Conservation (phyloP, 1,140 invertebrate genomes). For the Araneus ventricosus region DNA sequence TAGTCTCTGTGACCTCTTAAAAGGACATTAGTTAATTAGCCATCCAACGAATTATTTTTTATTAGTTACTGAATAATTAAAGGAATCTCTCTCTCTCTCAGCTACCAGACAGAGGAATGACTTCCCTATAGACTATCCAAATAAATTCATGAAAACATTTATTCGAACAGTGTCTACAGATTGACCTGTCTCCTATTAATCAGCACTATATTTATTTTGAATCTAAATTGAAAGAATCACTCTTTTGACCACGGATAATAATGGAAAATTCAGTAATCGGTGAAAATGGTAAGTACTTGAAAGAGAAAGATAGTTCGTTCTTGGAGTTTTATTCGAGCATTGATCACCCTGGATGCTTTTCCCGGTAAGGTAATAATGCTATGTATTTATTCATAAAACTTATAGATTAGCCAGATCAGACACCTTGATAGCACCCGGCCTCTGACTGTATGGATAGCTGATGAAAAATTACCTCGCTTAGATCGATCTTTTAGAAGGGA, state of each 20-base stretch:
- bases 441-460: not conserved
- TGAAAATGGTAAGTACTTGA: not conserved
- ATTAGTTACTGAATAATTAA: not conserved
- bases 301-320: not conserved
- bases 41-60: not conserved
- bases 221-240: not conserved
- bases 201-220: not conserved
- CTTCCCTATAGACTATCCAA: not conserved
- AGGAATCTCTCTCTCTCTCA: too few relatives aligned
- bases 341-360: not conserved
- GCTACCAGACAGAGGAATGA: not conserved
- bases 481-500: not conserved
- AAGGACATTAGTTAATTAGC: conserved; percentile 13
- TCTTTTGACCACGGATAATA: not conserved
- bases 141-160: not conserved
- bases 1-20: not conserved
- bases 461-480: conserved; percentile 16
- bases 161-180: not conserved
- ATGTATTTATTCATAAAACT: conserved; percentile 22
- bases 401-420: not conserved
- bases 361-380: not conserved
- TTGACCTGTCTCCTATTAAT: not conserved
- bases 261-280: not conserved
- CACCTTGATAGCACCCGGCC: not conserved
- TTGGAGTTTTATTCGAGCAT: not conserved